Percentiles rank a stretch among this genome's conserved stretches.
phyloP scores from a whole-genome alignment of 2,888 invertebrate genomes.

The Epistrophe grossulariae region DNA sequence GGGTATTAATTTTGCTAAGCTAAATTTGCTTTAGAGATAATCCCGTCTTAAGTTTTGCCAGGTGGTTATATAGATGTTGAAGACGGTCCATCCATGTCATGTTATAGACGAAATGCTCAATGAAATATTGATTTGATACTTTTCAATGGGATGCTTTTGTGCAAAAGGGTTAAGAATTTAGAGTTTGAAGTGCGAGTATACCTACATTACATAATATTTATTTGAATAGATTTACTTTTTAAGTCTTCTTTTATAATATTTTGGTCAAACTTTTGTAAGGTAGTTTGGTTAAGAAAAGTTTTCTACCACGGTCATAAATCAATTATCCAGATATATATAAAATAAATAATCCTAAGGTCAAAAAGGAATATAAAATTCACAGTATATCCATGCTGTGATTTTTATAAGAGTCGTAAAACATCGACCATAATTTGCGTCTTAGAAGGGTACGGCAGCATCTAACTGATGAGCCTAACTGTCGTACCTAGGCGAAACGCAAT shows the following conservation, averaged over 20 bases:
- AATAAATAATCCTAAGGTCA: neutral
- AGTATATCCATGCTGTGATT: no score
- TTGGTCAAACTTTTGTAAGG: conserved; percentile 60
- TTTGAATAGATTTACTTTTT: conserved; percentile 46
- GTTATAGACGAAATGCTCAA: conserved; percentile 49
- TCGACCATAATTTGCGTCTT: no score
- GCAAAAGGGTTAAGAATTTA: conserved; percentile 68
- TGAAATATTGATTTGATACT: conserved; percentile 70
- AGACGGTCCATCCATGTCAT: conserved; percentile 33
- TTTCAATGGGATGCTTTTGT: conserved; percentile 38
- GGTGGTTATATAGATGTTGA: conserved; percentile 65
- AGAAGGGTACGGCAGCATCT: no score
- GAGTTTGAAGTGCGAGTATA: conserved; percentile 25
- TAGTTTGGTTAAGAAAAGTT: neutral
- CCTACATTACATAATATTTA: conserved; percentile 7
- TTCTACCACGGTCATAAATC: neutral
- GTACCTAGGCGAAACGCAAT: no score
- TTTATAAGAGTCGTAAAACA: no score
- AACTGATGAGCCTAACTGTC: no score
- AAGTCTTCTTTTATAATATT: neutral
- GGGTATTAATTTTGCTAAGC: conserved; percentile 78
- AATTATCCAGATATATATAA: neutral
- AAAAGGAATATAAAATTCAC: no score
- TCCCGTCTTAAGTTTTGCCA: conserved; percentile 77
- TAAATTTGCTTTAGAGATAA: conserved; percentile 78